Conservation (phyloP, 2,113 vertebrate species). For the Oncorhynchus kisutch region DNA sequence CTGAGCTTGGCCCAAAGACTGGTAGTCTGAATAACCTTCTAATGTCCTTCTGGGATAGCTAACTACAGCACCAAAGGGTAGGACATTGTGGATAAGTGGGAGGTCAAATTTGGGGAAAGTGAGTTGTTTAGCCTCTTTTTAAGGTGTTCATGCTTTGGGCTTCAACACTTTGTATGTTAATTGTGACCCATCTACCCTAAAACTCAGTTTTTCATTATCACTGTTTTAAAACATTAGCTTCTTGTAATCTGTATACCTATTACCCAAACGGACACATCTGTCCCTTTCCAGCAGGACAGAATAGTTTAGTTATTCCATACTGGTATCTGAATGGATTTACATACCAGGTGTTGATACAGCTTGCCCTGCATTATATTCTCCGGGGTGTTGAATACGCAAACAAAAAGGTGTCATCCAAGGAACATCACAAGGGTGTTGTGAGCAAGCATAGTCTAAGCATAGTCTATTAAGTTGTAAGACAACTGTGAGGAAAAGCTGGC, state of each 20-base stretch:
- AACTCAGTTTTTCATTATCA: too few species aligned
- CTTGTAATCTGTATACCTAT: background rate
- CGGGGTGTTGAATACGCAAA: background rate
- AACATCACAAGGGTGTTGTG: background rate
- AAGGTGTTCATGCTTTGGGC: background rate
- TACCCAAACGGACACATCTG: background rate
- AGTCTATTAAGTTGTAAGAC: background rate
- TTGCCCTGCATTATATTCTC: background rate
- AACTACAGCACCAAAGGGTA: background rate
- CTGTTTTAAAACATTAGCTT: background rate
- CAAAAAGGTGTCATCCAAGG: background rate
- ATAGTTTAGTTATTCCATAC: background rate
- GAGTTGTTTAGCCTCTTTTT: background rate
- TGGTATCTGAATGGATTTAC: background rate
- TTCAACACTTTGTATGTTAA: background rate
- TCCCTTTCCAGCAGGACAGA: background rate
- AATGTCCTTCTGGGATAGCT: background rate
- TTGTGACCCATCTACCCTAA: background rate
- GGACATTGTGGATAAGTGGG: background rate
- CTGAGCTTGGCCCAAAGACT: too few species aligned
- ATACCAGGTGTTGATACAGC: background rate
- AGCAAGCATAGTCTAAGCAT: background rate
- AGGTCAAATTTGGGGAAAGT: background rate
- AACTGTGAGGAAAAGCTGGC: background rate
- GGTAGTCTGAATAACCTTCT: too few species aligned